Evolutionary conservation across 2,113 vertebrate genomes (phyloP), one percentile per base, ranked within the genome.

Genomic region (Bubo scandiacus): DNA sequence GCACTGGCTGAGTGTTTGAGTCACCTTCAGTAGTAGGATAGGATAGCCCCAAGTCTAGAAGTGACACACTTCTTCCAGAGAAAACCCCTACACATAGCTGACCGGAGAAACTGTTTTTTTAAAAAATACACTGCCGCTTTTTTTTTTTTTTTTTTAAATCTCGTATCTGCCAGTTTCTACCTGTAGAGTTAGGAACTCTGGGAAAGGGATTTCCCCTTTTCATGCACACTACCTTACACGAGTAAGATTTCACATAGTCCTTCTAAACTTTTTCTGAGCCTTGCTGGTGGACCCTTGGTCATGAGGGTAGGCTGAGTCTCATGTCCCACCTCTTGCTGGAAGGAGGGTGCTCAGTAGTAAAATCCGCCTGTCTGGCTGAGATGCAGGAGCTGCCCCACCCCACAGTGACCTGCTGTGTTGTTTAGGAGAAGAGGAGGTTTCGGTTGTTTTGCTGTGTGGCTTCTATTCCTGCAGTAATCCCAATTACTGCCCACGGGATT

Each of bases 41-140:
- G 45, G 45, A 47, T 47, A 47, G 5, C 45, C 20, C 38, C 15
- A 75, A 38, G 22, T 25, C 52, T 59, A 42, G 3, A 14, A 58
- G 12, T 32, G 15, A 30, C 40, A 21, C 40, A 15, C 9, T 65
- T 75, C 62, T 40, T 68, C 34, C 42, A 73, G 40, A 23, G 36
- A 57, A 79, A 23, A 47, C 7, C 30, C 34, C 11, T 42, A 17
- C 17, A 15, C 10, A 18, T 2, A 61, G 34, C 13, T 73, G 45
- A 5, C 6, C 57, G 59, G 15, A 92, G 70, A 78, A 78, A 67
- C 1, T 43, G 3, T 2, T 55, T 40, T n/a, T 13, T 22, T 21
- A n/a, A 23, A 52, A 42, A 18, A 5, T 1, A 10, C 0, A 47
- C 45, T 10, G 43, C 16, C 15, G 15, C 7, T 21, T 4, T 29